Evolutionary conservation across 2,113 vertebrate genomes (phyloP).

Genomic region (Salvelinus sp.): DNA sequence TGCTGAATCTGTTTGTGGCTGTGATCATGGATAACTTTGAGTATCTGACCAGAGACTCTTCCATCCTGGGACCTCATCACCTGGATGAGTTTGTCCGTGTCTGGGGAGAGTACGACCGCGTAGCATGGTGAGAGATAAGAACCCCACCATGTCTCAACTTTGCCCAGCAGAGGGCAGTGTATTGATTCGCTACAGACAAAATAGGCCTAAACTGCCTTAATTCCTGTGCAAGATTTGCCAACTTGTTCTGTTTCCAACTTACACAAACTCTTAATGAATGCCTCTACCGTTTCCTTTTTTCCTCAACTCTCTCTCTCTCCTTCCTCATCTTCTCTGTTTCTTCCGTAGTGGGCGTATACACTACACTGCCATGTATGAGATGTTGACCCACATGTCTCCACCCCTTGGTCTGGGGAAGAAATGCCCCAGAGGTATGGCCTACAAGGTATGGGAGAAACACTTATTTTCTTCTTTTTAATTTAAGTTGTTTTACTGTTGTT

Average conservation of each 20-base stretch:
- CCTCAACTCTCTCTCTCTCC: constrained; percentile 38
- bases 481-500: too few relatives aligned
- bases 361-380: constrained; percentile 99
- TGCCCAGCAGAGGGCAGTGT: constrained; percentile 68
- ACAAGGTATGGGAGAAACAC: constrained; percentile 86
- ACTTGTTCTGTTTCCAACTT: too few relatives aligned
- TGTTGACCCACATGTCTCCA: constrained; percentile 99
- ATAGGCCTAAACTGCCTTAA: background rate
- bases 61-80: constrained; percentile 96
- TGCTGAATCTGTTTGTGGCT: constrained; percentile 97
- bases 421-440: constrained; percentile 97
- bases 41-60: constrained; percentile 96
- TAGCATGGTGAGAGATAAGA: constrained; percentile 85
- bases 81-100: constrained; percentile 97
- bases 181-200: constrained; percentile 55
- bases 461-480: too few relatives aligned
- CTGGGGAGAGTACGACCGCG: constrained; percentile 96
- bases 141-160: background rate
- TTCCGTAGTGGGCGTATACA: constrained; percentile 91
- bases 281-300: constrained; percentile 62
- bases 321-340: constrained; percentile 43
- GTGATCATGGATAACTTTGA: constrained; percentile 99
- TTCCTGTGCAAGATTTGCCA: too few relatives aligned
- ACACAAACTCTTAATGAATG: too few relatives aligned
- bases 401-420: constrained; percentile 98